phyloP scores from a whole-genome alignment of 2,113 vertebrate genomes.

The Eleginops maclovinus region DNA sequence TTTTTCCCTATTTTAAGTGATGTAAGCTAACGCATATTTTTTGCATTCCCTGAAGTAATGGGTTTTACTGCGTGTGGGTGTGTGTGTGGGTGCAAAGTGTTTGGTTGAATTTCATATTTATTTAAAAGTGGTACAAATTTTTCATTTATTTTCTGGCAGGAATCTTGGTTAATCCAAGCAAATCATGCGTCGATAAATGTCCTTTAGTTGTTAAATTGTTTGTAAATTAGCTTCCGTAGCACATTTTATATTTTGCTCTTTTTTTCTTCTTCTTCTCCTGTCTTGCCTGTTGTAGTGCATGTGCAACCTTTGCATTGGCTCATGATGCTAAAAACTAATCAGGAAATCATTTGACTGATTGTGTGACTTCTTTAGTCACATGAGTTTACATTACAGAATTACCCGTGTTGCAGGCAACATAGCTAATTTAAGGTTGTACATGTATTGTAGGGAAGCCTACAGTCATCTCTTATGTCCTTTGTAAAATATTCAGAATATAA shows the following conservation, averaged over 20 bases:
- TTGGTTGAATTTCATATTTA: conserved; percentile 69
- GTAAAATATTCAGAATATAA: background rate
- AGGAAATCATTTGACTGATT: background rate
- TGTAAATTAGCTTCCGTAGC: conserved; percentile 25
- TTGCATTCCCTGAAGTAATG: conserved; percentile 34
- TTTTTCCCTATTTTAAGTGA: conserved; percentile 46
- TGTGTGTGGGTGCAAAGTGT: background rate
- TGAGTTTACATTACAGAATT: background rate
- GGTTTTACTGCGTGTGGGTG: conserved; percentile 32
- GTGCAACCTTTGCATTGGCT: conserved; percentile 37
- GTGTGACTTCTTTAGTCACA: background rate
- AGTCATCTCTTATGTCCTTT: conserved; percentile 1
- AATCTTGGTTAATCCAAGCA: conserved; percentile 15
- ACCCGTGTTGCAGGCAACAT: conserved; percentile 36
- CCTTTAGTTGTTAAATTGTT: conserved; percentile 12
- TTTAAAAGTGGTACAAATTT: conserved; percentile 51
- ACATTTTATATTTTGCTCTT: conserved; percentile 16
- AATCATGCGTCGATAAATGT: conserved; percentile 3
- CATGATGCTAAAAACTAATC: conserved; percentile 15
- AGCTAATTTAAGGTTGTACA: conserved; percentile 29
- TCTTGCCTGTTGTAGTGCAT: conserved; percentile 18
- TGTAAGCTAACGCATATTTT: conserved; percentile 56
- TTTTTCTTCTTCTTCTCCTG: background rate
- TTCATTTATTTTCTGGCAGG: conserved; percentile 9
- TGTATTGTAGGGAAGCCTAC: background rate